Conservation (phyloP, 2,797 vertebrate species). For the Gastrophryne carolinensis region DNA sequence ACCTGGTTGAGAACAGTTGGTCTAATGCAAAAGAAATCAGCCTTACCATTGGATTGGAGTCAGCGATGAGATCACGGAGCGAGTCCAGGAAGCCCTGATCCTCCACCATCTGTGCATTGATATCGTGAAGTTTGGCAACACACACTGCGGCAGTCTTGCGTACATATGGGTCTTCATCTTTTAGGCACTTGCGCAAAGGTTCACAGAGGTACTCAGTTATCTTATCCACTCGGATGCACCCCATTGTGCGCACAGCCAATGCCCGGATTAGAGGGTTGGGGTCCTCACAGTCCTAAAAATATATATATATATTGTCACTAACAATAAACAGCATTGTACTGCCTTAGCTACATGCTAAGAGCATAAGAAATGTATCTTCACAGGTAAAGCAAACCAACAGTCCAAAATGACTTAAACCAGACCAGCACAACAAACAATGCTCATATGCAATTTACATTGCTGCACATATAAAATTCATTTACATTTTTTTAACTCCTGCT, state of each 20-base stretch:
- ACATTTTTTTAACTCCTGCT: too few species aligned
- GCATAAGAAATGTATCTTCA: too few species aligned
- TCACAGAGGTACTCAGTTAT: slow-evolving; percentile 98
- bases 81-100: slow-evolving; percentile 98
- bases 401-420: too few species aligned
- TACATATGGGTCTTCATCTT: slow-evolving; percentile 97
- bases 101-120: slow-evolving; percentile 99
- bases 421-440: too few species aligned
- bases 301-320: neutral
- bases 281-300: slow-evolving; percentile 90
- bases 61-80: slow-evolving; percentile 92
- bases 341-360: too few species aligned
- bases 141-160: slow-evolving; percentile 96
- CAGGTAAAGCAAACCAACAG: too few species aligned
- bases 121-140: slow-evolving; percentile 96
- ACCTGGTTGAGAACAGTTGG: too few species aligned
- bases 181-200: slow-evolving; percentile 94
- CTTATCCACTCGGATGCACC: slow-evolving; percentile 96
- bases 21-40: neutral
- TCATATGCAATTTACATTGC: too few species aligned
- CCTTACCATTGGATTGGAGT: slow-evolving; percentile 95
- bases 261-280: slow-evolving; percentile 96
- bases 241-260: slow-evolving; percentile 96
- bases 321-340: neutral
- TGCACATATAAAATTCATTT: too few species aligned